Evolutionary conservation across 2,113 vertebrate species (phyloP), one percentile per base, ranked within the genome.

Genomic region (Pomatostomus ruficeps): DNA sequence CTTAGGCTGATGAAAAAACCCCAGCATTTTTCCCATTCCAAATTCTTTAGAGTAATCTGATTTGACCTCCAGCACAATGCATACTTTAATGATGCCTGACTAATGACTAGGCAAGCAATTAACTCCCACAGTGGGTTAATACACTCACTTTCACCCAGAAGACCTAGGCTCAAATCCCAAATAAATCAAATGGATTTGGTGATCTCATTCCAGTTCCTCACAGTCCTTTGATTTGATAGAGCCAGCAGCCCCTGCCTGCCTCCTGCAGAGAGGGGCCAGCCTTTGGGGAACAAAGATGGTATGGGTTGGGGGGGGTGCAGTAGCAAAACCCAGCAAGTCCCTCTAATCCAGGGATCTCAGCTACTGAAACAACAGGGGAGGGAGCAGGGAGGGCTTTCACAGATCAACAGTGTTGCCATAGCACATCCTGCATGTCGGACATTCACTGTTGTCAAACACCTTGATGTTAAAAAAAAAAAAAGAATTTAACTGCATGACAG

Each of bases 1-100:
- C 71, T 93, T 73, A 15, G 51, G 49, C 93, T 43, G 68, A 52
- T 88, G 46, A 76, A 80, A 93, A 90, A 48, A 12, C 0, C 14
- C 33, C 82, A 77, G 86, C 95, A 94, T 96, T 96, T 97, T 96
- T 96, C 75, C 72, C 91, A 96, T 96, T 95, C 94, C 94, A 94
- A 77, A 96, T 90, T 96, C 94, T 96, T 95, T 74, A 86, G 82
- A 93, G 65, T 92, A 77, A 94, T 96, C 96, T 96, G 88, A 93
- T 96, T 96, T 93, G 93, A 91, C 95, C 85, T 91, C 71, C 79
- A 94, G 79, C 75, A 93, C 90, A 96, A 97, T 93, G 90, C 81
- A 51, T 71, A 82, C 88, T 94, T 85, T 80, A 96, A 93, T 80
- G 93, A 76, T 52, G 91, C 93, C 85, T 83, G 78, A 95, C 95